Percentiles rank a stretch among this genome's conserved stretches.
Evolutionary conservation across 2,113 vertebrate genomes (phyloP).

Genomic region (Malurus elegans): DNA sequence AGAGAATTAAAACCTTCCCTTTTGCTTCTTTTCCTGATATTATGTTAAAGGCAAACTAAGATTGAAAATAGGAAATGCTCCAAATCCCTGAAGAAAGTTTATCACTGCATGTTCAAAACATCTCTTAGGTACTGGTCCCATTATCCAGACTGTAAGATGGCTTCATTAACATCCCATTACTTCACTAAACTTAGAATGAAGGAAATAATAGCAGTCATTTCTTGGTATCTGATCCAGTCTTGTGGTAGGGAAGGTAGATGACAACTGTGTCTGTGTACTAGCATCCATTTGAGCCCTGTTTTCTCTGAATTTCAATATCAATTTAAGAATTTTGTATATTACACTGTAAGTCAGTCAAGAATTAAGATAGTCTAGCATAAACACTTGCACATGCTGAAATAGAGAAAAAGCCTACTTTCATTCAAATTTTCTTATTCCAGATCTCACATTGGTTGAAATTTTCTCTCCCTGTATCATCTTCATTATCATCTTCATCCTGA

Average conservation of each 20-base stretch:
- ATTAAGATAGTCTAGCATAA: background rate
- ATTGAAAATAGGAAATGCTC: background rate
- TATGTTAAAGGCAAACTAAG: background rate
- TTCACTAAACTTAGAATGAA: constrained; percentile 1
- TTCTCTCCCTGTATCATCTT: background rate
- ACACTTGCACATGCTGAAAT: background rate
- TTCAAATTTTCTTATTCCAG: background rate
- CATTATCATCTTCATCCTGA: background rate
- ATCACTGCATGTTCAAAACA: background rate
- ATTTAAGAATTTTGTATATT: background rate
- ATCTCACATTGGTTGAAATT: background rate
- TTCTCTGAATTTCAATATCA: background rate
- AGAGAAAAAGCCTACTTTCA: background rate
- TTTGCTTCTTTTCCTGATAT: background rate
- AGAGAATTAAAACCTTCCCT: background rate
- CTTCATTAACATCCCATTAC: background rate
- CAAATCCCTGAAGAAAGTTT: background rate
- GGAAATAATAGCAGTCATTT: background rate
- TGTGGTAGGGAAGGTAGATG: background rate
- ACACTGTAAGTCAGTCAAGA: background rate
- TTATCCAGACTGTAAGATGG: background rate
- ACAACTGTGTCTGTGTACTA: background rate
- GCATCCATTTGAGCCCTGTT: background rate
- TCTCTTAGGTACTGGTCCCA: background rate
- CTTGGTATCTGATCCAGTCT: background rate